phyloP scores from a whole-genome alignment of 2,888 invertebrate genomes.

The Eurytoma adleriae region DNA sequence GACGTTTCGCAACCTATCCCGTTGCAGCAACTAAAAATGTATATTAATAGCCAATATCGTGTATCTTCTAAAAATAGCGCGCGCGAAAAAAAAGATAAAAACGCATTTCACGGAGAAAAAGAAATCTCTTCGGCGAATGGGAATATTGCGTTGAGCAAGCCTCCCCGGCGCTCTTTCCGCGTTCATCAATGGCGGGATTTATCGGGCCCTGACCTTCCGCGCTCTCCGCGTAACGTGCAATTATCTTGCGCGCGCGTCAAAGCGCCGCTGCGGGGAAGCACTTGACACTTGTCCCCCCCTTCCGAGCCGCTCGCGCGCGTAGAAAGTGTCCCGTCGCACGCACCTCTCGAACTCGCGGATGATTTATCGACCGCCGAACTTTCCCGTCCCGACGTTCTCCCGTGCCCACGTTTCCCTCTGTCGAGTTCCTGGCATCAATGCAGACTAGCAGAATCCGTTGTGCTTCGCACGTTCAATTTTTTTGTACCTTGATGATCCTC shows the following conservation, averaged over 20 bases:
- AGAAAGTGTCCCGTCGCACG: constrained; percentile 10
- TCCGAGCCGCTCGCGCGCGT: neutral
- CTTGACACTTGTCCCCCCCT: constrained; percentile 44
- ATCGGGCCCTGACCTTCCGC: constrained; percentile 51
- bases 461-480: no score
- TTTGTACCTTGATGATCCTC: no score
- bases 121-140: neutral
- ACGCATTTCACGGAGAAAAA: neutral
- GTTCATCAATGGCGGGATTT: constrained; percentile 45
- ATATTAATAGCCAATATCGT: no score
- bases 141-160: neutral
- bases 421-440: neutral
- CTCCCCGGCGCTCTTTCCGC: constrained; percentile 15
- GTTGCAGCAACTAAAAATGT: no score
- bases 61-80: no score
- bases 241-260: constrained; percentile 36
- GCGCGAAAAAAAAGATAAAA: no score
- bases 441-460: no score
- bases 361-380: constrained; percentile 47
- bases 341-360: constrained; percentile 36
- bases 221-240: constrained; percentile 18
- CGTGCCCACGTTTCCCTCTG: constrained; percentile 17
- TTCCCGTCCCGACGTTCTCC: constrained; percentile 33
- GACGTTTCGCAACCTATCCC: no score
- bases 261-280: constrained; percentile 27